Conservation (phyloP, 2,888 invertebrate species). For the Scelioninae gen. 2 region DNA sequence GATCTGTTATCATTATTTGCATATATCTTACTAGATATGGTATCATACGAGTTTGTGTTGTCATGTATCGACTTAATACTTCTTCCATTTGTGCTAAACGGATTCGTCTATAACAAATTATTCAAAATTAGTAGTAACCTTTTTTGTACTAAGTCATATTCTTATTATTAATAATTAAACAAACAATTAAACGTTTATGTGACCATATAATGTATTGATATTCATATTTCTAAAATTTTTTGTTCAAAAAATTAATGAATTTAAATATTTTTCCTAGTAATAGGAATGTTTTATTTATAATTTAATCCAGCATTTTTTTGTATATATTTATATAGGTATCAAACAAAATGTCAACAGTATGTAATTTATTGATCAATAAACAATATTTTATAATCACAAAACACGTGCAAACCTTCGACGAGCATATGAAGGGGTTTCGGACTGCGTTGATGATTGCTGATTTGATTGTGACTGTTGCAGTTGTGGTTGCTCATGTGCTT, state of each 20-base stretch:
- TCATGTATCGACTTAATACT: slow-evolving; percentile 77
- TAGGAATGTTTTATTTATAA: too few relatives aligned
- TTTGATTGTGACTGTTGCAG: slow-evolving; percentile 25
- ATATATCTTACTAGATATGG: slow-evolving; percentile 82
- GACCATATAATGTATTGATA: too few relatives aligned
- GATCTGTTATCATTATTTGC: slow-evolving; percentile 80
- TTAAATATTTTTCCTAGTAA: too few relatives aligned
- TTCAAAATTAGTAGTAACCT: not conserved
- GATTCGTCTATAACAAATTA: slow-evolving; percentile 61
- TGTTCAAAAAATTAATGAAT: too few relatives aligned
- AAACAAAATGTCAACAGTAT: not conserved
- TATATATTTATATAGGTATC: too few relatives aligned
- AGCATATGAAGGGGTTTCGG: slow-evolving; percentile 12
- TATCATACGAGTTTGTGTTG: slow-evolving; percentile 79
- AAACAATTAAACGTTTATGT: too few relatives aligned
- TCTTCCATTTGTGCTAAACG: slow-evolving; percentile 78
- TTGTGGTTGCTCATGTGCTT: too few relatives aligned
- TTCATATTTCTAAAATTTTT: too few relatives aligned
- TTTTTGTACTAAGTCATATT: too few relatives aligned
- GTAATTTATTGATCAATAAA: slow-evolving; percentile 2
- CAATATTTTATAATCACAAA: slow-evolving; percentile 12
- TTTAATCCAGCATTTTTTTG: too few relatives aligned
- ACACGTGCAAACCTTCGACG: slow-evolving; percentile 27
- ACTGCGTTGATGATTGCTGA: slow-evolving; percentile 45
- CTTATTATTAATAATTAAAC: too few relatives aligned